Evolutionary conservation across 2,113 vertebrate species (phyloP), one percentile per base, ranked within the genome.

Genomic region (Notarius lentiginosus): DNA sequence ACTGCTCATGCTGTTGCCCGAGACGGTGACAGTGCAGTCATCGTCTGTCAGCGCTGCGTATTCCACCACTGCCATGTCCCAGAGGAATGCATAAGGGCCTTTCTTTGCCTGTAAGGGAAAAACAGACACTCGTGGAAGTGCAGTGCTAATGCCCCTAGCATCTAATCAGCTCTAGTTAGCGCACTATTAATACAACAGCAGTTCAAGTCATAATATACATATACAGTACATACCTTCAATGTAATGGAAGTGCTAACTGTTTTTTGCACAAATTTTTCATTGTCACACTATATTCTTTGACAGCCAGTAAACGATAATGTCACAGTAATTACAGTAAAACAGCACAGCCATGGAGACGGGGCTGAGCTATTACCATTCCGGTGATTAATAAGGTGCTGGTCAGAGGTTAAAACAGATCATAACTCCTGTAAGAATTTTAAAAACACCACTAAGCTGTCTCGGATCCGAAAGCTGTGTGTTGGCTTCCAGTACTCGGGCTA

Each of bases 31-130:
- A 0, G 97, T 96, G 92, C 98, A 99, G 86, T 99, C 98, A 5
- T 99, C 97, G 0, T 99, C 98, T 0, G 98, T 99, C 92, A 99
- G 93, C 0, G 98, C 98, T 0, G 97, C 96, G 0, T 99, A 99
- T 91, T 99, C 98, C 94, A 99, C 95, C 91, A 99, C 98, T 0
- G 98, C 97, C 93, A 98, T 96, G 89, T 99, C 98, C 98, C 98
- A 99, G 91, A 99, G 94, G 90, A 99, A 99, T 53, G 98, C 98
- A 11, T 97, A 99, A 9, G 95, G 95, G 24, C 96, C 96, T 92
- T 97, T 97, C 94, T 98, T 99, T 9, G 97, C 97, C 98, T 99
- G 95, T 11, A 91, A 61, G 20, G 1, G 7, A 51, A 47, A 72
- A n/a, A 65, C 27, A 12, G 7, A 63, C 1, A 53, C 8, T n/a